Evolutionary conservation across 1,140 invertebrate genomes (phyloP), one percentile per base, ranked within the genome.

Genomic region (Mycetomoellerius zeteki): DNA sequence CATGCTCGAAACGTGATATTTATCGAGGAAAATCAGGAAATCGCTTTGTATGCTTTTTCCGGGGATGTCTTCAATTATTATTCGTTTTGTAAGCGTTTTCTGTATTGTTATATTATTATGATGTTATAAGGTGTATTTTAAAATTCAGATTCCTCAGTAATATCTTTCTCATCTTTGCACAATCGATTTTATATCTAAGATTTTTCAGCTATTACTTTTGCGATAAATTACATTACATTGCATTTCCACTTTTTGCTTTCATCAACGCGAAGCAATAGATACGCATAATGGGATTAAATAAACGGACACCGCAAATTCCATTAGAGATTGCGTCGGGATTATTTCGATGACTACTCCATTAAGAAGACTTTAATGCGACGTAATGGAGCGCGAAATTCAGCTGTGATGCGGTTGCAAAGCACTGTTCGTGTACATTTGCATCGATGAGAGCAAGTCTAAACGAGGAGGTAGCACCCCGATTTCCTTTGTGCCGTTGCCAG

Each of bases 401-500:
- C 27, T 43, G 43, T 58, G 69, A 84, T 75, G 80, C n/a, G 54
- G 43, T 84, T 75, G 43, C 71, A 84, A 84, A 37, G 37, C 14
- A 8, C 21, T 71, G 75, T n/a, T 58, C 58, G 58, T 24, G 43
- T 27, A 16, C 58, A 47, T 81, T 60, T 33, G 54, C 80, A 67
- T 60, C 80, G 69, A 52, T 33, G 69, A 88, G 30, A 27, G 86
- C 60, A 62, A 86, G 52, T 33, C 47, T 54, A 72, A 90, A 87
- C 88, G 88, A 75, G 50, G 8, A 89, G 77, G 54, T 65, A 71
- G 67, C 77, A 87, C 50, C 75, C 64, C 75, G 47, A 82, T 60
- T 82, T 62, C 43, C 60, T 90, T 90, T 90, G 89, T 90, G 89
- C 86, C 86, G 81, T 64, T 43, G 73, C 27, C 89, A 75, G 86